Conservation (phyloP, 1,140 invertebrate genomes). For the Babylonia areolata region DNA sequence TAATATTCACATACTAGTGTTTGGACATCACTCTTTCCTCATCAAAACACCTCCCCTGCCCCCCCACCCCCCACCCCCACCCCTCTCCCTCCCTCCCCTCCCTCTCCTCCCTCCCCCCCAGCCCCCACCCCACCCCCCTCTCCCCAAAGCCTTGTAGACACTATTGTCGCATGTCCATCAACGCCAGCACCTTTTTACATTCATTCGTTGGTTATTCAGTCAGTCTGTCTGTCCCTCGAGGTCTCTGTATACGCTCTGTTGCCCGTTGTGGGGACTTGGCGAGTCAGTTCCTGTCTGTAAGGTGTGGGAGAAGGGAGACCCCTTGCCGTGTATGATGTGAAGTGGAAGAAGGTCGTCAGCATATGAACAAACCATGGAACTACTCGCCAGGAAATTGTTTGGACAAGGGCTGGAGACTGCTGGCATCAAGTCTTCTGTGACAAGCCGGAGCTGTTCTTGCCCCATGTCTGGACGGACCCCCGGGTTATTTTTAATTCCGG, state of each 20-base stretch:
- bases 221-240: neutral
- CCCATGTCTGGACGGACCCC: no score
- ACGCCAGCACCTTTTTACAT: neutral
- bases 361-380: slow-evolving; percentile 5
- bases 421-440: neutral
- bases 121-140: neutral
- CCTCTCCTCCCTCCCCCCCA: neutral
- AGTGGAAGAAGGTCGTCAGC: no score
- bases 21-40: neutral
- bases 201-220: neutral
- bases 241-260: neutral
- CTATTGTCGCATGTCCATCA: neutral
- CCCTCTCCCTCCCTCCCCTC: neutral
- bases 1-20: neutral
- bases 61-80: neutral
- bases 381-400: neutral
- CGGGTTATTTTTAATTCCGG: no score
- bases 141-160: neutral
- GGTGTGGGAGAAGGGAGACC: neutral
- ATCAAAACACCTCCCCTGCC: no score
- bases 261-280: neutral
- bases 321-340: no score
- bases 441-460: no score
- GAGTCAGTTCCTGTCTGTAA: neutral
- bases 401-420: neutral